A percentile compares a stretch with the other conserved stretches of the same genome.
Evolutionary conservation across 35 echinoderm and acorn worm species (phyloP).

Genomic region (Ptychodera flava): DNA sequence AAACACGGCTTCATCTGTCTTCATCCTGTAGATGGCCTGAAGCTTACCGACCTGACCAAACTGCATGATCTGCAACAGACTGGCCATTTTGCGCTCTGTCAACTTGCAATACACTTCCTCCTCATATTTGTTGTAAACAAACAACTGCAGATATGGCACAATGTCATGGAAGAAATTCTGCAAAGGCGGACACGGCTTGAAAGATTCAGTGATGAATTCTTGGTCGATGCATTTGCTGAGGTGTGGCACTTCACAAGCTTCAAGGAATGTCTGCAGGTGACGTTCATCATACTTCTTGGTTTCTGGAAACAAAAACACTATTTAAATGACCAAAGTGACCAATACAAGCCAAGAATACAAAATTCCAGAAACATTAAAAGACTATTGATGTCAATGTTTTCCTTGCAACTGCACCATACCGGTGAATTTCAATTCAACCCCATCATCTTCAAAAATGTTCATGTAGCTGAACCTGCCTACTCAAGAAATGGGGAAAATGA

Average conservation of each 20-base stretch:
- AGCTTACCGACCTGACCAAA: background rate
- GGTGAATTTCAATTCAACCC: too few relatives aligned
- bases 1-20: background rate
- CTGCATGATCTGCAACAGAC: constrained; percentile 5
- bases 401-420: too few relatives aligned
- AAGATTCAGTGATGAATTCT: background rate
- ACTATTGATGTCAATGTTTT: too few relatives aligned
- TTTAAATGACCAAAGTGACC: too few relatives aligned
- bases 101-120: background rate
- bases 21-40: background rate
- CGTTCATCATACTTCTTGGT: background rate
- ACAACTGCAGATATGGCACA: constrained; percentile 8
- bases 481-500: too few relatives aligned
- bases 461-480: too few relatives aligned
- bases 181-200: background rate
- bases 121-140: background rate
- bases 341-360: too few relatives aligned
- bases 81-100: background rate
- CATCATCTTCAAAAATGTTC: too few relatives aligned
- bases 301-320: background rate
- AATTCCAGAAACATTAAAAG: too few relatives aligned
- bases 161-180: background rate
- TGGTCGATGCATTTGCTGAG: constrained; percentile 3
- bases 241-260: background rate
- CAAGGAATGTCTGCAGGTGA: background rate